Evolutionary conservation across 2,113 vertebrate species (phyloP), one percentile per base, ranked within the genome.

Genomic region (Leiothrix lutea): DNA sequence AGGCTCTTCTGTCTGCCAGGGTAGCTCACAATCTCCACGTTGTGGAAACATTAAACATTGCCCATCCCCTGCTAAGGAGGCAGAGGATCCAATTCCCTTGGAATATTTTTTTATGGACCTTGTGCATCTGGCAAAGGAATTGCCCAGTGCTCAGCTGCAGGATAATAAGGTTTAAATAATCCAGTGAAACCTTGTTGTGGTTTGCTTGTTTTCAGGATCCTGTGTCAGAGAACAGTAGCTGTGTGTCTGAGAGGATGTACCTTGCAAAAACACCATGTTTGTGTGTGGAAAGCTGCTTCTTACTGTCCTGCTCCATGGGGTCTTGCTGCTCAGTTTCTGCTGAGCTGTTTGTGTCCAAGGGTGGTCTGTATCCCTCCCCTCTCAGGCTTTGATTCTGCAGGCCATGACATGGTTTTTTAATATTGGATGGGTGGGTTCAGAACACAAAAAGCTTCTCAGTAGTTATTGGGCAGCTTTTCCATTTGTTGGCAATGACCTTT

Each of bases 401-500:
- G 20, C 54, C 54, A 5, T 40, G 64, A 62, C 6, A 5, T 24
- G 57, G 22, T 40, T 80, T 40, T 75, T 82, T 28, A 81, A 51
- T 44, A 40, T 2, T 38, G 58, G 2, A 3, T 86, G 0, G 1
- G 10, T 78, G 36, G 60, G 56, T 67, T 42, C 54, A 36, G 50
- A 77, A 25, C 50, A 65, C 50, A 71, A 48, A 80, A 82, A 72
- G 29, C 58, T 61, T 53, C 28, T 24, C 61, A 57, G 51, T 53
- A 45, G 53, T 86, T 91, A 75, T 73, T 75, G 73, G 78, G 78
- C 84, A 95, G 78, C 66, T 95, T 91, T 95, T 89, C 62, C 42
- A 44, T 92, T 91, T 90, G 54, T 65, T 82, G 62, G 33, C 38
- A n/a, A 50, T 70, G 66, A 51, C 44, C 50, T 88, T 35, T 82